Conservation (phyloP, 2,113 vertebrate genomes). For the Callorhinus ursinus region DNA sequence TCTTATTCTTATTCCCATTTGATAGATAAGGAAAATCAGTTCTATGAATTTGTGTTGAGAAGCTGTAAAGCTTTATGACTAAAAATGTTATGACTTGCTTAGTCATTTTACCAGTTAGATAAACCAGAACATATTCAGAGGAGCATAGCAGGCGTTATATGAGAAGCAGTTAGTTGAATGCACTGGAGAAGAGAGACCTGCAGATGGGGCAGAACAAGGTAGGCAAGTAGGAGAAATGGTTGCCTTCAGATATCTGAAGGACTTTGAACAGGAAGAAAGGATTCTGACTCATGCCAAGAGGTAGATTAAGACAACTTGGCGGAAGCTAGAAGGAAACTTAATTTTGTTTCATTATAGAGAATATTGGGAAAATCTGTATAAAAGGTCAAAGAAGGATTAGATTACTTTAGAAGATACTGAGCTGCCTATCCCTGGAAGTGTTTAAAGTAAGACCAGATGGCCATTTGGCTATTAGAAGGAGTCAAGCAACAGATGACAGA, state of each 20-base stretch:
- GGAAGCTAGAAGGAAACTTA: not conserved
- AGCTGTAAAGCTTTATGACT: conserved; percentile 31
- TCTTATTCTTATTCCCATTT: conserved; percentile 27
- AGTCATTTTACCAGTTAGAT: conserved; percentile 11
- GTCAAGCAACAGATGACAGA: conserved; percentile 55
- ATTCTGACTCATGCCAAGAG: not conserved
- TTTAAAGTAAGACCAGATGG: conserved; percentile 62
- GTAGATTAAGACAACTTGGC: conserved; percentile 23
- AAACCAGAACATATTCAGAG: conserved; percentile 6
- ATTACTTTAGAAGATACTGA: not conserved
- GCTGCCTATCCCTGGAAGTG: conserved; percentile 11
- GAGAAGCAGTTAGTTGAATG: conserved; percentile 43
- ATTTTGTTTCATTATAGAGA: conserved; percentile 49
- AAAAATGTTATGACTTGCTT: conserved; percentile 52
- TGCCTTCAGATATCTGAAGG: not conserved
- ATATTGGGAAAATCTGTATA: not conserved
- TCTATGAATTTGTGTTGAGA: conserved; percentile 30
- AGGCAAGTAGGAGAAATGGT: not conserved
- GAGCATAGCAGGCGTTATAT: not conserved
- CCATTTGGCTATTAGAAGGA: conserved; percentile 38
- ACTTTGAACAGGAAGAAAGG: not conserved
- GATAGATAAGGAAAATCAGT: conserved; percentile 39
- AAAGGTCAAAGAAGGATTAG: conserved; percentile 29
- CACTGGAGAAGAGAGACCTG: not conserved
- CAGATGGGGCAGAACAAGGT: not conserved